Base-by-base conservation (phyloP, 2,113 vertebrate genomes). In the Gopherus evgoodei region DNA sequence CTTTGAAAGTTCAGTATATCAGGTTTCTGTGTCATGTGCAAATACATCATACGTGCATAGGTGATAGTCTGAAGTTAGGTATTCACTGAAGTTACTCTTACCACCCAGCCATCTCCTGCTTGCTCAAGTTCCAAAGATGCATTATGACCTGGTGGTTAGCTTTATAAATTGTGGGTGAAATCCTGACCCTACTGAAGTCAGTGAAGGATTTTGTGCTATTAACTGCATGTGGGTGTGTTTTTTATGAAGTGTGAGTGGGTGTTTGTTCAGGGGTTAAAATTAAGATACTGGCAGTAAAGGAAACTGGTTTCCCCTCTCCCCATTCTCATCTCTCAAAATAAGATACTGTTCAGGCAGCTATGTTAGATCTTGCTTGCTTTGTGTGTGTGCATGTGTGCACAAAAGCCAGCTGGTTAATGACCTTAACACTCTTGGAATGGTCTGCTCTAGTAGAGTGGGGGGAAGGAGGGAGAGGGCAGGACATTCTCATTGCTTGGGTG, bases 341-440 rank as follows among this genome's bases (percentile, higher is more conserved):
- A 92, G 59, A 80, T 81, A 49, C 81, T 57, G 83, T 94, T 94
- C 83, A 90, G 89, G 56, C 57, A 96, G 24, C 50, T 90, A 29
- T 94, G 42, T 65, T 93, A 95, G 93, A 75, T 89, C 92, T 94
- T 93, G 84, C 89, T 94, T 91, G 81, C 69, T 88, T 96, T n/a
- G 8, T 72, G 65, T 16, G 31, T 89, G n/a, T 1, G 0, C 59
- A n/a, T 3, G 19, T 86, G 72, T 44, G 54, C 87, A 44, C 81
- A 78, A 87, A 93, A 91, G 11, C 83, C 47, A 52, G 79, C 88
- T 95, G 88, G 22, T 90, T 95, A 91, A 90, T 96, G 83, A 81
- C 88, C 86, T 95, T 97, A 89, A 78, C 42, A 22, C 69, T 92
- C 90, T 76, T 96, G 83, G 12, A 11, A 3, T 81, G 24, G 10